Conservation (phyloP, 2,797 vertebrate genomes). For the Pygocentrus nattereri region DNA sequence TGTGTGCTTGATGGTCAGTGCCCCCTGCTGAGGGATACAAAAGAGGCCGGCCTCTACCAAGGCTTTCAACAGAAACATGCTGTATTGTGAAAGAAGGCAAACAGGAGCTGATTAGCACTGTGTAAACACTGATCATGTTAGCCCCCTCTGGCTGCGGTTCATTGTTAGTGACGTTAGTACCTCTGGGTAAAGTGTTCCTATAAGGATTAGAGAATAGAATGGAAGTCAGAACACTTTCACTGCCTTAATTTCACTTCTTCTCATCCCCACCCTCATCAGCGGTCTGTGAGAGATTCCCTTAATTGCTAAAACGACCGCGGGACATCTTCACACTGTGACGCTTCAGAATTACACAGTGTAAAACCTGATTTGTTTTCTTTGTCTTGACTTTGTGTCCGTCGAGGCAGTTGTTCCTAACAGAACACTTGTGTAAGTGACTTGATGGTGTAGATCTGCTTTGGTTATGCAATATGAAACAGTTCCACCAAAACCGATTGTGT, state of each 20-base stretch:
- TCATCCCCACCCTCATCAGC: neutral
- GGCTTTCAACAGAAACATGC: neutral
- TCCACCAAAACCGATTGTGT: neutral
- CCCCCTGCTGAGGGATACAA: neutral
- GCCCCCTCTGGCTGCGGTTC: neutral
- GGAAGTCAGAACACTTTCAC: constrained; percentile 29
- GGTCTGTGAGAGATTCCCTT: neutral
- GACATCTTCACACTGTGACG: constrained; percentile 24
- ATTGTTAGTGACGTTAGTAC: neutral
- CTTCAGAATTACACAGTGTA: constrained; percentile 11
- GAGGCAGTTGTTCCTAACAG: no score
- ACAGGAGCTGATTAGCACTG: neutral
- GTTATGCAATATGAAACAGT: neutral
- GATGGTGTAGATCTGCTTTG: neutral
- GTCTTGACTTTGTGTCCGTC: neutral
- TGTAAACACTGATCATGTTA: neutral
- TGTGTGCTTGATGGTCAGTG: neutral
- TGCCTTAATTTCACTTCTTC: neutral
- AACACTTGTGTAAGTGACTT: neutral
- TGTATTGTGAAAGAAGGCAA: constrained; percentile 1
- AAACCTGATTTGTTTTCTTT: neutral
- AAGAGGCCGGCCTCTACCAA: neutral
- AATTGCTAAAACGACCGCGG: constrained; percentile 12
- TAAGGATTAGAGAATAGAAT: constrained; percentile 25
- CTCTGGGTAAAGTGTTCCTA: neutral